Conservation (phyloP, 2,888 invertebrate species). For the Lasioglossum calceatum region DNA sequence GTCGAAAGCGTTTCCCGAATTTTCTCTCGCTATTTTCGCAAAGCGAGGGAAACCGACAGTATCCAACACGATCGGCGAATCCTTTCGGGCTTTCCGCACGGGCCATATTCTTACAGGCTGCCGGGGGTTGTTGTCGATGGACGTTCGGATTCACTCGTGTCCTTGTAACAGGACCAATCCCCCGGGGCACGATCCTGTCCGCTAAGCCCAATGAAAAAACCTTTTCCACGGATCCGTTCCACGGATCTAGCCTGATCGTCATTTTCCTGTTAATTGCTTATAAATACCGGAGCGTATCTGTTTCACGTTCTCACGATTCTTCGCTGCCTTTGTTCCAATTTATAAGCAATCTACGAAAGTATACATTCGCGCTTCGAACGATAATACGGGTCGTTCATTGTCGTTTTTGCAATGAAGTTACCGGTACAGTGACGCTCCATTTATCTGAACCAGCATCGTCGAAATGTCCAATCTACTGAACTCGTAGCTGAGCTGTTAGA, state of each 20-base stretch:
- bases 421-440: too few relatives aligned
- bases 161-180: constrained; percentile 31
- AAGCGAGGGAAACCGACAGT: constrained; percentile 49
- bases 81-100: constrained; percentile 29
- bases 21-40: constrained; percentile 70
- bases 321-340: background rate
- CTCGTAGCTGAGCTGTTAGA: too few relatives aligned
- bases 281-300: constrained; percentile 23
- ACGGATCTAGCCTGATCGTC: constrained; percentile 10
- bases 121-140: constrained; percentile 13
- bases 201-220: constrained; percentile 33
- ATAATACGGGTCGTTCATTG: background rate
- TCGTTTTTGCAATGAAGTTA: too few relatives aligned
- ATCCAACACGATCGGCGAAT: constrained; percentile 59
- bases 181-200: constrained; percentile 8
- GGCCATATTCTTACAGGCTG: constrained; percentile 45
- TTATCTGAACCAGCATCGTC: too few relatives aligned
- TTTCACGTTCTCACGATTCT: background rate
- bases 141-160: constrained; percentile 4
- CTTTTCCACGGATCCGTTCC: constrained; percentile 15
- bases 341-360: background rate
- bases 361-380: background rate
- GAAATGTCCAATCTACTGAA: too few relatives aligned
- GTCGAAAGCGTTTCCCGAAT: constrained; percentile 69
- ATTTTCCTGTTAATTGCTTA: constrained; percentile 35